Evolutionary conservation across 2,797 vertebrate species (phyloP), one percentile per base, ranked within the genome.

Genomic region (Alfaro cultratus): DNA sequence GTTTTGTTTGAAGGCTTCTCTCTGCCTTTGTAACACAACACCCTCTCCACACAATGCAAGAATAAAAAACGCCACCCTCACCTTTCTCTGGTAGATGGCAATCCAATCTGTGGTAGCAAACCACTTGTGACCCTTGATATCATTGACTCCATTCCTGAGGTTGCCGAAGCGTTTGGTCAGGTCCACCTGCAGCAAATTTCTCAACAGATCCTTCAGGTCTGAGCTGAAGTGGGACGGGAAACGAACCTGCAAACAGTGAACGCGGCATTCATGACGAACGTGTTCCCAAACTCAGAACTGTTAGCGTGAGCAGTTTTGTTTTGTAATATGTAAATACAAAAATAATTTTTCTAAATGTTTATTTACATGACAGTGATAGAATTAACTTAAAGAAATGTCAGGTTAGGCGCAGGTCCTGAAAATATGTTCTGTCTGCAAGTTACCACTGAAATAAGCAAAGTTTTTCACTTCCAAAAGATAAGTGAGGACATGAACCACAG

Each of bases 51-150:
- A 64, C 31, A 62, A 57, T 39, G 34, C 16, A n/a, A 23, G 39
- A 26, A 26, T 49, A 2, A 11, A 26, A 34, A 2, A 29, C 16
- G 29, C 23, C 9, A 51, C 23, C 31, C 36, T 39, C 95, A 99
- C 98, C 97, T 99, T 99, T 90, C 97, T 97, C 97, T 99, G 98
- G 96, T 99, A 99, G 96, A 99, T 98, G 90, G 99, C 98, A 83
- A 99, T 99, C 99, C 99, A 99, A 91, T 99, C 99, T 49, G 98
- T 99, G 89, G 99, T 99, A 87, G 98, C 97, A 89, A 99, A 99
- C 99, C 99, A 99, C 94, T 99, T 99, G 96, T 99, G 99, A 90
- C 97, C 97, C 94, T 99, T 99, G 95, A 99, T 99, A 94, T 99
- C 99, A 70, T 97, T 99, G 94, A 99, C 99, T 83, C 98, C 99